Evolutionary conservation across 2,888 invertebrate genomes (phyloP).

Genomic region (Dysmachus trigonus): DNA sequence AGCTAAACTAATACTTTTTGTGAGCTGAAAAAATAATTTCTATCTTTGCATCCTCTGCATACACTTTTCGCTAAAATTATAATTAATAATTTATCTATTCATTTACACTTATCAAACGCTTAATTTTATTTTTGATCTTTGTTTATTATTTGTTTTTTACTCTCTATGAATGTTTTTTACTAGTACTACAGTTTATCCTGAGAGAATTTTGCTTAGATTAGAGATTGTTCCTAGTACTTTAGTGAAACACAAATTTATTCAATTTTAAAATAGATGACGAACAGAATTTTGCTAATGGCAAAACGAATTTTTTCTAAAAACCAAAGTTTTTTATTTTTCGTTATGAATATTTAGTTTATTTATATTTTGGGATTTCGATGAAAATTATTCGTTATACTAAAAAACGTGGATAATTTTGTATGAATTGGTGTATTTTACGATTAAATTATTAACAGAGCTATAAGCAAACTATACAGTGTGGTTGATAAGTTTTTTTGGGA

Average conservation of each 20-base stretch:
- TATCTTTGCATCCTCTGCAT: conserved; percentile 22
- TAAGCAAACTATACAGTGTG: conserved; percentile 26
- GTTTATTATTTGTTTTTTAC: conserved; percentile 2
- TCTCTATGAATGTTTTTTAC: conserved; percentile 23
- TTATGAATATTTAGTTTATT: neutral
- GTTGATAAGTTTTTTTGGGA: neutral
- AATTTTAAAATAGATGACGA: conserved; percentile 12
- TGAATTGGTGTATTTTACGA: neutral
- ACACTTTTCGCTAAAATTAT: neutral
- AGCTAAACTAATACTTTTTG: neutral
- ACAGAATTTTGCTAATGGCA: conserved; percentile 30
- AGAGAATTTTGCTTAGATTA: conserved; percentile 29
- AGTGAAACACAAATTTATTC: conserved; percentile 18
- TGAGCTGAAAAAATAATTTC: conserved; percentile 19
- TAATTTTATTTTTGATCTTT: neutral
- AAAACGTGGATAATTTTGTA: neutral
- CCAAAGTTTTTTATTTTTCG: neutral
- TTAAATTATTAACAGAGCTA: neutral
- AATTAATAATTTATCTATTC: neutral
- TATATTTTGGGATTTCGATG: conserved; percentile 1
- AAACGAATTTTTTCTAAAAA: neutral
- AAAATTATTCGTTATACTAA: neutral
- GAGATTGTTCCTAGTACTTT: conserved; percentile 30
- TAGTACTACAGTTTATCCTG: conserved; percentile 8
- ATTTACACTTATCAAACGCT: conserved; percentile 3